These are phyloP conservation scores for Aporophyla nigra DNA, from an alignment of 2,888 invertebrate genomes.

Conservation along the genomic window DNA sequence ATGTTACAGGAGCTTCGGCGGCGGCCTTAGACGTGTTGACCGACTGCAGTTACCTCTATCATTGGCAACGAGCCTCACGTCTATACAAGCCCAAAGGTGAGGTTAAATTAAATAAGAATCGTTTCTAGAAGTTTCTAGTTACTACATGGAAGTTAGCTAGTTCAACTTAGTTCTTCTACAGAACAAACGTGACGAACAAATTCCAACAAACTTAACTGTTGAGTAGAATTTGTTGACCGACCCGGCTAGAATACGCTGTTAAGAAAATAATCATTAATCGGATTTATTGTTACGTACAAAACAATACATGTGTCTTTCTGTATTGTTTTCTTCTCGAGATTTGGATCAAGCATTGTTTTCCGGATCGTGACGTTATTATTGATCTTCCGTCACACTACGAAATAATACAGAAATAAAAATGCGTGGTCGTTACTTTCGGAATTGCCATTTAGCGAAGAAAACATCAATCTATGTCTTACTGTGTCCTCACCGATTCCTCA, in stretches of 20 bases:
- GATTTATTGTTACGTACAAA: conserved; percentile 42
- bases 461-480: conserved; percentile 65
- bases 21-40: neutral
- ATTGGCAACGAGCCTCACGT: neutral
- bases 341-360: conserved; percentile 21
- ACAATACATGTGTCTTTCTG: conserved; percentile 24
- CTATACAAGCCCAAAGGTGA: neutral
- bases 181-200: conserved; percentile 15
- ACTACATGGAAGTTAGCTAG: neutral
- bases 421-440: conserved; percentile 46
- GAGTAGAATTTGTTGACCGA: conserved; percentile 2
- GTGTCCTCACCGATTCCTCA: conserved; percentile 53
- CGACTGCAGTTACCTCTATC: neutral
- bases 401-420: conserved; percentile 48
- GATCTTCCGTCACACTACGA: conserved; percentile 12
- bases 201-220: conserved; percentile 7
- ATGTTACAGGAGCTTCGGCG: neutral
- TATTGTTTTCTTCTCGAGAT: conserved; percentile 11
- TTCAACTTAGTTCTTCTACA: conserved; percentile 6
- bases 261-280: conserved; percentile 20
- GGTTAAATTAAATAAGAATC: conserved; percentile 13
- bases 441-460: conserved; percentile 49
- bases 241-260: neutral
- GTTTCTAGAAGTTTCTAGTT: neutral
- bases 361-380: neutral